phyloP scores from a whole-genome alignment of 1,140 invertebrate species.

The Drosophila punjabiensis region DNA sequence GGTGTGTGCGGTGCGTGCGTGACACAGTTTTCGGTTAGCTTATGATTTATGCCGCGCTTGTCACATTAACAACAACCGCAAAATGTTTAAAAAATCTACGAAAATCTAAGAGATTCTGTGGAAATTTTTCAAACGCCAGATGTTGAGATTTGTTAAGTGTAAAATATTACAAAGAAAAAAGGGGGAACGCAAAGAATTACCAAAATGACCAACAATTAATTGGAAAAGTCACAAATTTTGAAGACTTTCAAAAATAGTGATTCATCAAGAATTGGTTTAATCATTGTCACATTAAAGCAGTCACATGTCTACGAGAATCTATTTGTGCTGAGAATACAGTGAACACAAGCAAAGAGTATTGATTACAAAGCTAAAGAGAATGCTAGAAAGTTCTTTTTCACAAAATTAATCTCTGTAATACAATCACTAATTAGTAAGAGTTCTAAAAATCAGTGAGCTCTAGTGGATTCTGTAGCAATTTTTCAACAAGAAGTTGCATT shows the following conservation, averaged over 20 bases:
- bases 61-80: slow-evolving; percentile 57
- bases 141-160: slow-evolving; percentile 19
- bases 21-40: slow-evolving; percentile 50
- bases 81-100: slow-evolving; percentile 44
- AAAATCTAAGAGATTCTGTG: slow-evolving; percentile 37
- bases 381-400: not conserved
- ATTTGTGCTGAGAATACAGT: no score
- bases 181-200: not conserved
- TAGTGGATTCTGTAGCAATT: no score
- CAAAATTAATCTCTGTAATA: not conserved
- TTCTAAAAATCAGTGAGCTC: not conserved
- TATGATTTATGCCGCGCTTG: slow-evolving; percentile 59
- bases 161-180: slow-evolving; percentile 25
- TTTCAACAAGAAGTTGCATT: not conserved
- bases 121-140: slow-evolving; percentile 26
- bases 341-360: no score
- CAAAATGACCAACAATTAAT: slow-evolving; percentile 8
- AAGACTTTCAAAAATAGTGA: not conserved
- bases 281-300: not conserved
- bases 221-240: slow-evolving; percentile 2
- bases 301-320: not conserved
- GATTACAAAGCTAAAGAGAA: not conserved
- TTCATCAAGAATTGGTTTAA: slow-evolving; percentile 1
- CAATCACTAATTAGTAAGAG: not conserved
- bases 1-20: slow-evolving; percentile 40